phyloP scores from a whole-genome alignment of 2,797 vertebrate species.

The Amblyopsis hoosieri region DNA sequence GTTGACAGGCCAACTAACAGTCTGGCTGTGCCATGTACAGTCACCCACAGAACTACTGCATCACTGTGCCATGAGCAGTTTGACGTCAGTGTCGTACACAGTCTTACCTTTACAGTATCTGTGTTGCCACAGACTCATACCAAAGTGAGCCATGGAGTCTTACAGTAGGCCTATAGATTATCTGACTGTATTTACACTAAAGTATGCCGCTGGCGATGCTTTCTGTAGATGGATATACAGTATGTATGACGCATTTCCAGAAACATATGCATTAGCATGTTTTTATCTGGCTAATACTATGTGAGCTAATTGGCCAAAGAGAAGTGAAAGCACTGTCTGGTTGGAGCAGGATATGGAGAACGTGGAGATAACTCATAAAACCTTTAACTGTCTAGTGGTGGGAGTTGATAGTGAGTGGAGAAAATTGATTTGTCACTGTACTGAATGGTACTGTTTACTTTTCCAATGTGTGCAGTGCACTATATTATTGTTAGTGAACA shows the following conservation, averaged over 20 bases:
- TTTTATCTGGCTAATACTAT: conserved; percentile 32
- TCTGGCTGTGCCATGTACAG: conserved; percentile 36
- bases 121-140: not conserved
- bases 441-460: conserved; percentile 32
- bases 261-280: conserved; percentile 15
- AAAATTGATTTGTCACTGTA: conserved; percentile 60
- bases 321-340: conserved; percentile 16
- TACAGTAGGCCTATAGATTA: not conserved
- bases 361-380: conserved; percentile 47
- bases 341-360: conserved; percentile 26
- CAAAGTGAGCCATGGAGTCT: not conserved
- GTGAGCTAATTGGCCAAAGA: conserved; percentile 25
- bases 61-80: conserved; percentile 14
- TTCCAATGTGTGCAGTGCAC: conserved; percentile 25
- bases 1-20: conserved; percentile 54
- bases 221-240: no score
- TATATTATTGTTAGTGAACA: conserved; percentile 22
- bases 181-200: not conserved
- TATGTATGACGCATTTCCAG: not conserved
- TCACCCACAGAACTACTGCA: conserved; percentile 25
- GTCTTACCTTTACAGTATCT: not conserved
- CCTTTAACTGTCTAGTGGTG: conserved; percentile 36
- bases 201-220: not conserved
- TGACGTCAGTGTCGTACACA: conserved; percentile 2
- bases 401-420: conserved; percentile 38